These are phyloP conservation scores for Scopus umbretta DNA, from an alignment of 2,113 vertebrate species.

Conservation along the genomic window DNA sequence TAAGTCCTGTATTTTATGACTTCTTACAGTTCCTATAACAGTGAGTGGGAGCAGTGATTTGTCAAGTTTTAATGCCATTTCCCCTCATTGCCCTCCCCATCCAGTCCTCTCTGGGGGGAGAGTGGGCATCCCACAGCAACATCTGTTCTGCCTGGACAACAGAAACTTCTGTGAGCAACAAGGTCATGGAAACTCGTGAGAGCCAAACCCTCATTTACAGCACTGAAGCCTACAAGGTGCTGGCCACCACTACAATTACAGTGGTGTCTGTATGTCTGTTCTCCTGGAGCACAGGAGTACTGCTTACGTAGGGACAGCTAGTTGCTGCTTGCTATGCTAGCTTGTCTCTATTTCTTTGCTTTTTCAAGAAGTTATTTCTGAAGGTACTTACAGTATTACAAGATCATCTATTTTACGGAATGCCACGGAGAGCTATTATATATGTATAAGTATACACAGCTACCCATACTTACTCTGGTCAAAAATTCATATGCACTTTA, in stretches of 20 bases:
- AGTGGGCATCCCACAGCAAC: neutral
- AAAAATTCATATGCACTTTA: neutral
- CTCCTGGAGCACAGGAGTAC: neutral
- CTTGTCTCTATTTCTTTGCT: neutral
- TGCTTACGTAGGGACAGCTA: neutral
- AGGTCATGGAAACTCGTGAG: neutral
- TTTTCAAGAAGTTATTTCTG: neutral
- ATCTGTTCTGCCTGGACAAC: neutral
- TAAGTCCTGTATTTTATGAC: neutral
- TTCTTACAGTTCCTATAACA: neutral
- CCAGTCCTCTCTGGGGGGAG: fast-evolving
- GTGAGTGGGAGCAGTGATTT: neutral
- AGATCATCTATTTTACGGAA: neutral
- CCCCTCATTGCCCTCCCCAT: neutral
- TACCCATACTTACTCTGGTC: neutral
- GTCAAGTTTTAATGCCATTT: neutral
- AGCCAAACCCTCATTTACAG: neutral
- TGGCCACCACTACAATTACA: neutral
- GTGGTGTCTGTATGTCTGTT: neutral
- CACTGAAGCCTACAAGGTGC: neutral
- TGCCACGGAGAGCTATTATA: neutral
- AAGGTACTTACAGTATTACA: neutral
- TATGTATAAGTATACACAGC: neutral
- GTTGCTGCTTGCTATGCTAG: neutral
- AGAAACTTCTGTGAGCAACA: neutral